Conservation (phyloP, 2,797 vertebrate genomes). For the Gymnoscopelus braueri region DNA sequence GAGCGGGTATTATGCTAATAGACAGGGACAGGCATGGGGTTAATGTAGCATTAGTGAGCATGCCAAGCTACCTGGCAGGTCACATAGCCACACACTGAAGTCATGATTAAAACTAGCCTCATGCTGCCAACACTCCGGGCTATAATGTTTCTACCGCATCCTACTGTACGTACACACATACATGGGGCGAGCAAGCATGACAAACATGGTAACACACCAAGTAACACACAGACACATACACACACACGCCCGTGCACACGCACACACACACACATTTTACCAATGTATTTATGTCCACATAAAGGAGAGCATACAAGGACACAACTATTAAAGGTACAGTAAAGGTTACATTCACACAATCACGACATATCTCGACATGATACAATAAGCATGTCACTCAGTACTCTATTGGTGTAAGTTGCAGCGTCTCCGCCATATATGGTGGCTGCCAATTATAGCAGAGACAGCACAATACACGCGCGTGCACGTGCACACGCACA, state of each 20-base stretch:
- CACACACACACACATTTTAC: neutral
- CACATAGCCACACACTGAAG: constrained; percentile 32
- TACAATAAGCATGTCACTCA: no score
- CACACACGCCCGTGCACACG: neutral
- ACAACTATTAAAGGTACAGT: no score
- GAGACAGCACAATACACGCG: neutral
- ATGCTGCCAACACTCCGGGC: no score
- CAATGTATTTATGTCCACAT: no score
- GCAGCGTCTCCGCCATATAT: neutral
- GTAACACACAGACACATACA: constrained; percentile 7
- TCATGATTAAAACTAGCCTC: constrained; percentile 38
- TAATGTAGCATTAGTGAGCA: constrained; percentile 21
- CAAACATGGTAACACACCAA: neutral
- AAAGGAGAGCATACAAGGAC: no score
- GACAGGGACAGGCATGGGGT: constrained; percentile 33
- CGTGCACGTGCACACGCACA: no score
- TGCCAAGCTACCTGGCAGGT: constrained; percentile 50
- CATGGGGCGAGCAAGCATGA: neutral
- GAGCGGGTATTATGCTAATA: constrained; percentile 42
- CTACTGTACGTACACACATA: constrained; percentile 1
- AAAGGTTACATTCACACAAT: no score
- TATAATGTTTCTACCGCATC: no score
- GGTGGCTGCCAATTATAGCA: neutral
- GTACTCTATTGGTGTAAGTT: no score
- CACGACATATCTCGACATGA: no score